Evolutionary conservation across 2,113 vertebrate genomes (phyloP), one percentile per base, ranked within the genome.

Genomic region (Alethe castanea): DNA sequence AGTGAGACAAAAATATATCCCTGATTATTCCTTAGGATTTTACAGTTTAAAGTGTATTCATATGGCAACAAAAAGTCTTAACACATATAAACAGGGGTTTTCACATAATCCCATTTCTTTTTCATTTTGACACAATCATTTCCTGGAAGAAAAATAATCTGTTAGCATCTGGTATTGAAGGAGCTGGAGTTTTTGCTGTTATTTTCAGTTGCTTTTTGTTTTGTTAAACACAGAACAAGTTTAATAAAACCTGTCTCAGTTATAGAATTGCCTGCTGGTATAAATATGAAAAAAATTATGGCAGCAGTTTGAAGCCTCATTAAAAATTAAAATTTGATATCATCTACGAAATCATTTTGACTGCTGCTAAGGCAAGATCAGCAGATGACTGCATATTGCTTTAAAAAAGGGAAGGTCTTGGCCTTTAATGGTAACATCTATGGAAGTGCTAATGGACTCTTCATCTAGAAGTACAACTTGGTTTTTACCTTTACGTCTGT

Each of bases 271-370:
- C 81, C 44, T 93, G 81, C 61, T 95, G 74, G 24, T 61, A 71
- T 77, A 91, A 70, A 87, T 72, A 95, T 59, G 26, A 92, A 92
- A 95, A 97, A 88, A 79, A 35, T 22, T 92, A 78, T 80, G 66
- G 52, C 22, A 85, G 66, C 38, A 77, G 36, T 89, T 87, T 94
- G 45, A 95, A 89, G 57, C 54, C 19, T 86, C 12, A 36, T 96
- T 87, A 65, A 95, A 95, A 93, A 94, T 93, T 96, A 91, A 96
- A 94, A 93, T 92, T 31, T 87, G 44, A 42, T 44, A 56, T 16
- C 15, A 66, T 60, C 38, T 82, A 62, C 11, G 50, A 86, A 92
- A 40, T 64, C 1, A 24, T 72, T 92, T 76, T 80, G 45, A 60
- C 33, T 87, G 44, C 8, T 79, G 56, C 54, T 78, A 92, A 71